These are phyloP conservation scores for Clarias pachynema DNA, from an alignment of 2,797 vertebrate species.

Conservation along the genomic window DNA sequence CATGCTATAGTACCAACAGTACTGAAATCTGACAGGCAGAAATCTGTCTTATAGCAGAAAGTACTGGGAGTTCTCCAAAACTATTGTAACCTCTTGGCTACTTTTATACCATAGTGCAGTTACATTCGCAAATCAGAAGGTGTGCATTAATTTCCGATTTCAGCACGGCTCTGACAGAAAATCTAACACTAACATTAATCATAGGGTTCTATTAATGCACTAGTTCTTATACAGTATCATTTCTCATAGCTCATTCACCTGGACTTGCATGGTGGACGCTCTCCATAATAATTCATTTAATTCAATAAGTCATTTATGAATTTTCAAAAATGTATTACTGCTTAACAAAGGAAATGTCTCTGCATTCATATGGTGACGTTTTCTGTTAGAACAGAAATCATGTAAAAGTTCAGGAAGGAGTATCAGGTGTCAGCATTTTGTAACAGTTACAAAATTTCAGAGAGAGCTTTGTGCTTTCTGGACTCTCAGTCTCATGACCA, in stretches of 20 bases:
- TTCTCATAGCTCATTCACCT: not conserved
- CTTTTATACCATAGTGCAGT: not conserved
- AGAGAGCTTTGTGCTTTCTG: not conserved
- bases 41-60: not conserved
- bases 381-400: not conserved
- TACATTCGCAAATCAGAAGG: not conserved
- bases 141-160: not conserved
- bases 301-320: not conserved
- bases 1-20: not conserved
- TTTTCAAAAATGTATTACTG: not conserved
- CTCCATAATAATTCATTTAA: not conserved
- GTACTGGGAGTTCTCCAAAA: not conserved
- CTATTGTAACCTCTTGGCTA: not conserved
- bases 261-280: not conserved
- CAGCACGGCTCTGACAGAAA: not conserved
- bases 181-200: slow-evolving; percentile 2
- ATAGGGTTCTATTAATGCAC: not conserved
- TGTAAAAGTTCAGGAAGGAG: not conserved
- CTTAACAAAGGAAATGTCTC: not conserved
- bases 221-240: not conserved
- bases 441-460: slow-evolving; percentile 1
- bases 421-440: not conserved
- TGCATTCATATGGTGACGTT: not conserved
- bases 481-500: not conserved
- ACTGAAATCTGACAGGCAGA: too few species aligned